Base-by-base conservation (phyloP, 1,140 invertebrate species). In the Listronotus bonariensis region DNA sequence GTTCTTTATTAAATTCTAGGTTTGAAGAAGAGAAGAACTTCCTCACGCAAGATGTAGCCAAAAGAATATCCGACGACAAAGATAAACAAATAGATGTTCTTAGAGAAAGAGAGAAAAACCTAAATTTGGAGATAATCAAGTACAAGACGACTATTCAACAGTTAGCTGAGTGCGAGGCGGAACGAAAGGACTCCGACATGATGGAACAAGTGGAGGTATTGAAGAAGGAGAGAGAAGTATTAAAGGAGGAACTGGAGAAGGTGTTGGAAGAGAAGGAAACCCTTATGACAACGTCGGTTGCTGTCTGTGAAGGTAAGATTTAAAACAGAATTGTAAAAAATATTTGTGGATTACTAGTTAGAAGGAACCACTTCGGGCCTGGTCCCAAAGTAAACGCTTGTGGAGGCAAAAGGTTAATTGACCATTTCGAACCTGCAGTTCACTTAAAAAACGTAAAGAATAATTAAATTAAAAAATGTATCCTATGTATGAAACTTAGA, bases 31-130 rank as follows among this genome's bases (percentile, higher is more conserved):
- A 86, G 31, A 84, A 82, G 73, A 79, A 84, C 76, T 79, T 85
- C 31, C 71, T 75, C 18, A 82, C 86, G 53, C 86, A 85, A 76
- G 84, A 89, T 76, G 82, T 84, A 14, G 79, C 88, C 8, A 85
- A 83, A 34, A 82, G 84, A 41, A 82, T 90, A 12, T 75, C 87
- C 7, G 83, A 86, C 18, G 90, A 92, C 49, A 92, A 92, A 75
- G 89, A 92, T 60, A 80, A 82, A 17, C 85, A 91, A 68, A 79
- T 93, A 61, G 87, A 92, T 41, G 76, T 83, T 53, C 77, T 89
- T 14, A 83, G 84, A n/a, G 80, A 85, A 41, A 81, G 86, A 36
- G 87, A 90, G 70, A 77, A 78, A 1, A 73, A 81, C 49, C 72
- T 92, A 2, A 74, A 80, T 0, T 82, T 86, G 12, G 87, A 93